Evolutionary conservation across 1,140 invertebrate species (phyloP).

Genomic region (Bombus confusus): DNA sequence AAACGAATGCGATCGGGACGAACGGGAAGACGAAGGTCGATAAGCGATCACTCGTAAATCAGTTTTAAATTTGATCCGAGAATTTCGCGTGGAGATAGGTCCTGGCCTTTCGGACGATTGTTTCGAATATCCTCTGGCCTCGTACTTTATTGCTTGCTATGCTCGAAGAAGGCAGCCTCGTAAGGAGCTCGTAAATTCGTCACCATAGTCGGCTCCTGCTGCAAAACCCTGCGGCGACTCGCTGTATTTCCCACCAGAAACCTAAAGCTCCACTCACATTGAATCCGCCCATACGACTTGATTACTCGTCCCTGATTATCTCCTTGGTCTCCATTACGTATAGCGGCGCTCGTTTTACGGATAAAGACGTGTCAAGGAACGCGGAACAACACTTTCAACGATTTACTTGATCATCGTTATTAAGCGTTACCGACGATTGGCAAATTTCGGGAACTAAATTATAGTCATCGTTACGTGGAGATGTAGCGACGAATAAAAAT

Average conservation of each 20-base stretch:
- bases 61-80: conserved; percentile 67
- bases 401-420: neutral
- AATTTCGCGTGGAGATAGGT: conserved; percentile 52
- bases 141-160: conserved; percentile 67
- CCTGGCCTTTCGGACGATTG: conserved; percentile 61
- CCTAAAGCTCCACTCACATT: conserved; percentile 57
- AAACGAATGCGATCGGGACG: neutral
- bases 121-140: conserved; percentile 67
- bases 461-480: neutral
- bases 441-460: neutral
- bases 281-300: conserved; percentile 13
- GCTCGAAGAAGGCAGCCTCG: conserved; percentile 65
- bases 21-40: conserved; percentile 5
- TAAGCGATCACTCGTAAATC: conserved; percentile 65
- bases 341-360: neutral
- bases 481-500: neutral
- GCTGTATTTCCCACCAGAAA: conserved; percentile 56
- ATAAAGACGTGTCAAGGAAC: neutral
- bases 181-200: conserved; percentile 77
- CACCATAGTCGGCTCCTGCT: conserved; percentile 72
- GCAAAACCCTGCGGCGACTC: conserved; percentile 58
- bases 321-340: neutral
- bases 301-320: conserved; percentile 24
- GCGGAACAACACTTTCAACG: neutral
- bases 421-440: neutral